phyloP scores from a whole-genome alignment of 2,113 vertebrate species.

The Galeopterus variegatus region DNA sequence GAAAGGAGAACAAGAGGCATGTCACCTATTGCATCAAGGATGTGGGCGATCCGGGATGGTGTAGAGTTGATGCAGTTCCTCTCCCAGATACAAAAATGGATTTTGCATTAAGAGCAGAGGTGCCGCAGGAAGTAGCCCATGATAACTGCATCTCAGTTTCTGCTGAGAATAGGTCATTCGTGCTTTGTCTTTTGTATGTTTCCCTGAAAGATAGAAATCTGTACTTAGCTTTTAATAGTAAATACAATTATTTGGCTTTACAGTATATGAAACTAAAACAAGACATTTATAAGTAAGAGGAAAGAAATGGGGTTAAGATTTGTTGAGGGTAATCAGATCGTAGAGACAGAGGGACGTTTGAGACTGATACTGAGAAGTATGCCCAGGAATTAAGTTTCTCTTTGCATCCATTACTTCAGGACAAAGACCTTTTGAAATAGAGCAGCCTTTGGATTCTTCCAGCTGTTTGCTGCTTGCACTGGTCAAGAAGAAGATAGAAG shows the following conservation, averaged over 20 bases:
- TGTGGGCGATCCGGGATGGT: neutral
- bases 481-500: too few species aligned
- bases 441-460: neutral
- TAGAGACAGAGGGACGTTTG: neutral
- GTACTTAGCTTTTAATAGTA: neutral
- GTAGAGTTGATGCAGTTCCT: neutral
- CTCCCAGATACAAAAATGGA: neutral
- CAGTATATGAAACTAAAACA: neutral
- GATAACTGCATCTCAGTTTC: neutral
- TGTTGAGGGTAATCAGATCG: neutral
- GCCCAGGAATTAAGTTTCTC: neutral
- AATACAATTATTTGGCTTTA: neutral
- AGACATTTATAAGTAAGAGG: accelerated
- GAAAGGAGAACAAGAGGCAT: accelerated
- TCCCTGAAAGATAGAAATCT: neutral
- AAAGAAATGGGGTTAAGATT: neutral
- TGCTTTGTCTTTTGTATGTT: neutral
- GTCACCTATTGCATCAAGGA: neutral
- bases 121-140: neutral
- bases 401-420: accelerated
- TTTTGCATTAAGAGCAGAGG: constrained; percentile 1
- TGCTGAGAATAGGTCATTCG: neutral
- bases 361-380: accelerated
- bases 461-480: neutral
- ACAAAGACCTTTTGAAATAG: too few species aligned